phyloP scores from a whole-genome alignment of 2,888 invertebrate species.

The Mantis religiosa region DNA sequence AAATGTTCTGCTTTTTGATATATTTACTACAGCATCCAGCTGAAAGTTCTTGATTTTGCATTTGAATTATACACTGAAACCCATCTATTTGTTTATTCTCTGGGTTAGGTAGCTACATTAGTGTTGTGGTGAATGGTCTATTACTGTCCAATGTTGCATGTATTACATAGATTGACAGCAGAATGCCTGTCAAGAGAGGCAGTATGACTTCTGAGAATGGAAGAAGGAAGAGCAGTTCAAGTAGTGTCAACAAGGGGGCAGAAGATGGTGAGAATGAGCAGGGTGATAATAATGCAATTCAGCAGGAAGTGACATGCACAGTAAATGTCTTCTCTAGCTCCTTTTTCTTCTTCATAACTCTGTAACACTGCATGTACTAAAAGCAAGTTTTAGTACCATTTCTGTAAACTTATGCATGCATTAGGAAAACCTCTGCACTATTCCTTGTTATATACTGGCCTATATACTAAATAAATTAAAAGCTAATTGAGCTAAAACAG shows the following conservation, averaged over 20 bases:
- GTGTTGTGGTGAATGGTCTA: neutral
- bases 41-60: too few species aligned
- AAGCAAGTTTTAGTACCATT: neutral
- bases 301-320: neutral
- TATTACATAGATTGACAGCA: conserved; percentile 18
- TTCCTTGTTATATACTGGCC: too few species aligned
- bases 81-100: neutral
- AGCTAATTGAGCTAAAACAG: too few species aligned
- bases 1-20: too few species aligned
- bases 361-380: neutral
- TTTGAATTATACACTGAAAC: neutral
- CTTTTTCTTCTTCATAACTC: neutral
- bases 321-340: neutral
- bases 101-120: neutral
- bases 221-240: conserved; percentile 5
- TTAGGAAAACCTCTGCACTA: too few species aligned
- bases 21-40: too few species aligned
- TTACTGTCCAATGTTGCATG: conserved; percentile 14
- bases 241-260: neutral
- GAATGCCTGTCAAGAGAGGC: conserved; percentile 4
- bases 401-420: neutral
- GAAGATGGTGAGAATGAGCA: neutral
- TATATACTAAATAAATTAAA: too few species aligned
- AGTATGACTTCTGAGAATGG: neutral
- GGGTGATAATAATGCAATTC: neutral